Percentiles rank a stretch among this genome's conserved stretches.
Evolutionary conservation across 1,140 invertebrate genomes (phyloP).

Genomic region (Drosophila sp.): DNA sequence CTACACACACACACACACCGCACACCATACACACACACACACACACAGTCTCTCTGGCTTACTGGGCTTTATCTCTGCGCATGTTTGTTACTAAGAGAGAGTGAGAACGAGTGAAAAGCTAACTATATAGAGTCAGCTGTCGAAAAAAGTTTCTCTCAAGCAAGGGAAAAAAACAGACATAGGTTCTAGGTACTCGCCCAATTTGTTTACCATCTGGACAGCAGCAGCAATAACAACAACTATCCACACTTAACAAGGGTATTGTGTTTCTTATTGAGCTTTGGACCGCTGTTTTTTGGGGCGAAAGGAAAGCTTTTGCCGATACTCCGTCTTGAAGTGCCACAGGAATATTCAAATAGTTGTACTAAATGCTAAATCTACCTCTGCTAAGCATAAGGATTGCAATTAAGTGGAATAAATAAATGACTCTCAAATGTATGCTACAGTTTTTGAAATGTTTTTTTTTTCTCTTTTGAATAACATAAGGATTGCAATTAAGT

Average conservation of each 20-base stretch:
- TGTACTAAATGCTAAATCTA: neutral
- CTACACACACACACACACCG: neutral
- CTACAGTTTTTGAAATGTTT: neutral
- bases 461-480: no score
- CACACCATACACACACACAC: neutral
- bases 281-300: constrained; percentile 2
- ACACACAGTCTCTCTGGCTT: neutral
- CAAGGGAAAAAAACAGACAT: neutral
- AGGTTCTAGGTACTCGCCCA: constrained; percentile 10
- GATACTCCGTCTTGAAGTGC: neutral
- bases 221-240: constrained; percentile 12
- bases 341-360: neutral
- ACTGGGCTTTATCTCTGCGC: constrained; percentile 16
- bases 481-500: no score
- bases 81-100: constrained; percentile 16
- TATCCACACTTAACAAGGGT: constrained; percentile 10
- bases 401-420: no score
- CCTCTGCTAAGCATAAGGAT: no score
- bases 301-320: neutral
- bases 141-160: constrained; percentile 45
- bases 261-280: constrained; percentile 32
- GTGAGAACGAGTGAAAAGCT: constrained; percentile 61
- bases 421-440: constrained; percentile 9
- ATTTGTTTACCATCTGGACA: constrained; percentile 63
- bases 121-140: constrained; percentile 51